Evolutionary conservation across 2,888 invertebrate species (phyloP), one percentile per base, ranked within the genome.

Genomic region (Ariolimax columbianus): DNA sequence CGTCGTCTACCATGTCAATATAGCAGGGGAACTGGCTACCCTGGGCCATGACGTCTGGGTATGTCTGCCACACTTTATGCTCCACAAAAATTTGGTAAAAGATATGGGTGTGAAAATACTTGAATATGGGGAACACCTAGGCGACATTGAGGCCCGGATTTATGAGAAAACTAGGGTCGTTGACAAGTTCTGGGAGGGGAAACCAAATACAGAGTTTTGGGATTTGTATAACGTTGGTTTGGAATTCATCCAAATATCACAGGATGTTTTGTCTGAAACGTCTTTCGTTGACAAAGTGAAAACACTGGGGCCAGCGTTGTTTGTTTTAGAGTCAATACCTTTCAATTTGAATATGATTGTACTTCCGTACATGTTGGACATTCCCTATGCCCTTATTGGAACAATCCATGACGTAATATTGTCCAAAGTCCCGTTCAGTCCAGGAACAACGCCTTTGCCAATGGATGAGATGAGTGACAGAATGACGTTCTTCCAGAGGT

Each of bases 381-480:
- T 79, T 26, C 86, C 87, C 9, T 87, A 83, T 72, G 86, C 85
- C 2, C 81, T 81, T 43, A 75, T 84, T 59, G 87, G 87, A 3
- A 85, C 87, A 30, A 40, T 80, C 23, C 86, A 84, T 70, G 79
- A 84, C 26, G 66, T 78, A 14, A 47, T 83, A 7, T 68, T 83
- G 43, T 68, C 84, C n/a, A 81, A 84, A 19, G 77, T 86, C n/a
- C 87, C 87, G 6, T 84, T 83, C 83, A 84, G 84, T 14, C 84
- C 86, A 6, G 86, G 84, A 36, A 75, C 79, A 7, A 19, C 80
- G 38, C 68, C 84, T 6, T 30, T 77, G 33, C 78, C 79, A n/a
- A 40, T 72, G 30, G 38, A 80, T 4, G 66, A 66, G 11, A 38
- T 68, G 23, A 84, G 73, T 33, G 85, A 87, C 68, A 84, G 66